A percentile compares a stretch with the other conserved stretches of the same genome.
phyloP scores from a whole-genome alignment of 2,113 vertebrate genomes.

The Scomber colias region DNA sequence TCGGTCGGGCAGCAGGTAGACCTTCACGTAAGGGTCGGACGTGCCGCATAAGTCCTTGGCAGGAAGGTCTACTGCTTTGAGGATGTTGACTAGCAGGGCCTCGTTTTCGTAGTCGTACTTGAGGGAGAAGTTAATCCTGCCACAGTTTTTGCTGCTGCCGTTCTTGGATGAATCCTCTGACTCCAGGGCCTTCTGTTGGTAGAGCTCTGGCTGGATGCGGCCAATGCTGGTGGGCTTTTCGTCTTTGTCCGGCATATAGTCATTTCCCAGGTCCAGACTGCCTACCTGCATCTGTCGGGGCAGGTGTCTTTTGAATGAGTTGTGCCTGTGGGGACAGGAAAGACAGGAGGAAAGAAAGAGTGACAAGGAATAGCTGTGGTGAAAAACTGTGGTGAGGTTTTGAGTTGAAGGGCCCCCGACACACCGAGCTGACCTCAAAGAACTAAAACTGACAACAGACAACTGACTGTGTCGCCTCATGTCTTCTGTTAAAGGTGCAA shows the following conservation, averaged over 20 bases:
- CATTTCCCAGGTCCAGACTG: constrained; percentile 91
- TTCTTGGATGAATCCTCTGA: constrained; percentile 90
- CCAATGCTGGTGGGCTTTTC: constrained; percentile 94
- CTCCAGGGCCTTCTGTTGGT: constrained; percentile 92
- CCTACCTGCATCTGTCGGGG: constrained; percentile 94
- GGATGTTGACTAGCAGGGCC: constrained; percentile 91
- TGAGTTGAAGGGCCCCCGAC: neutral
- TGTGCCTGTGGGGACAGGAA: constrained; percentile 90
- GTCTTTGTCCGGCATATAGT: constrained; percentile 82
- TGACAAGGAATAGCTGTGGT: neutral
- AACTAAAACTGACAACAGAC: neutral
- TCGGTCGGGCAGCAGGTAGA: constrained; percentile 97
- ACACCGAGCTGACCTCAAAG: neutral
- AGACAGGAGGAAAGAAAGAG: constrained; percentile 60
- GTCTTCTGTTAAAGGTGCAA: neutral
- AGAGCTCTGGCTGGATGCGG: constrained; percentile 95
- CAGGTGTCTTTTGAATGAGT: constrained; percentile 95
- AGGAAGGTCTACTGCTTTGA: constrained; percentile 95
- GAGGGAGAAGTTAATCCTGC: constrained; percentile 96
- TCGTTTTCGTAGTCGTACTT: constrained; percentile 97
- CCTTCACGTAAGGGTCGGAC: constrained; percentile 98
- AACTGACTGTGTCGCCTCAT: neutral
- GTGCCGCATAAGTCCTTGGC: constrained; percentile 99
- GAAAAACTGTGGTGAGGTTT: constrained; percentile 7
- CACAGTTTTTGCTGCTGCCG: constrained; percentile 88